Base-by-base conservation (phyloP, 2,113 vertebrate genomes). In the Peromyscus maniculatus region DNA sequence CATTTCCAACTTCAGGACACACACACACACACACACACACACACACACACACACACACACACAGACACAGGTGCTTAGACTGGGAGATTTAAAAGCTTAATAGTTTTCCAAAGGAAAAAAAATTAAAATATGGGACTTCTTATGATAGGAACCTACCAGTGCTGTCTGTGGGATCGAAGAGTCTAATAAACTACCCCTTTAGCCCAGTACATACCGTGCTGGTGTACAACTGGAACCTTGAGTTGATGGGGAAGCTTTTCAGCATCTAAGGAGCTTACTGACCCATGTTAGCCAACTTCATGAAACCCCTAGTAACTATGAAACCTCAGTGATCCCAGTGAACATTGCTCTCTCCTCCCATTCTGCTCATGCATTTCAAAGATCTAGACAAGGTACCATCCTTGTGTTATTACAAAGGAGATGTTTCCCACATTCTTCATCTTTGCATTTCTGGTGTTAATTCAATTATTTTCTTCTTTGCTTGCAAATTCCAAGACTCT, bases 401-500 rank as follows among this genome's bases (percentile, higher is more conserved):
- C 57, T 43, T 67, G 21, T 72, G 52, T 52, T 75, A 89, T 69
- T 78, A 87, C 52, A 93, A 91, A 43, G 71, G 62, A 84, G 2
- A 67, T 28, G 0, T 71, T 93, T 64, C 31, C 78, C 31, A 89
- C 55, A 46, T 49, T 83, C 79, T 17, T 95, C 91, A 79, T 84
- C 87, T 91, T 97, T 91, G 43, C 79, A 74, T 92, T 96, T 66
- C 90, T 92, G 43, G 89, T 78, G 75, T 43, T 87, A 94, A 36
- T 88, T 91, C 78, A 87, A 87, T 82, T 89, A 13, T 82, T 24
- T 31, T 80, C 59, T 92, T n/a, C 96, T 91, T 86, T 79, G 91
- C 96, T 88, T 19, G 59, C 66, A 91, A 96, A 97, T 97, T 87
- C 94, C 94, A 96, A 77, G 91, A 93, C 74, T 92, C 78, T 94